phyloP scores from a whole-genome alignment of 1,140 invertebrate genomes.

The Pseudomyrmex dendroicus region DNA sequence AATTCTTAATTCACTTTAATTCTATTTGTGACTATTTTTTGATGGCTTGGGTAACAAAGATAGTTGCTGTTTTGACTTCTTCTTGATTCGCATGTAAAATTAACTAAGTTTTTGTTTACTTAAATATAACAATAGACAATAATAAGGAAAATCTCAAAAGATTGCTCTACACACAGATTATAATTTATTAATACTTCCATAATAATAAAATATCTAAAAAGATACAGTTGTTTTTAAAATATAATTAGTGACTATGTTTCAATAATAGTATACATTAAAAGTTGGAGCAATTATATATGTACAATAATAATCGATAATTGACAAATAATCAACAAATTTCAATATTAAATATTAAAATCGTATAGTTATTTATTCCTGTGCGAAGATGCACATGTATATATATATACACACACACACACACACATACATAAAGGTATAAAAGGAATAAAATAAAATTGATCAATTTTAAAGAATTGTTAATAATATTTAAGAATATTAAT shows the following conservation, averaged over 20 bases:
- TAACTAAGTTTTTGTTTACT: conserved; percentile 32
- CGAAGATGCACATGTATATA: too few relatives aligned
- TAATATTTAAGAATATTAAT: too few relatives aligned
- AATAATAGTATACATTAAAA: conserved; percentile 69
- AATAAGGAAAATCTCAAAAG: neutral
- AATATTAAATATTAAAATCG: conserved; percentile 41
- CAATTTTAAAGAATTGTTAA: too few relatives aligned
- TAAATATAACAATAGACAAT: too few relatives aligned
- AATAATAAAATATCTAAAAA: conserved; percentile 78
- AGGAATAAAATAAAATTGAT: too few relatives aligned
- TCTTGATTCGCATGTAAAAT: conserved; percentile 25
- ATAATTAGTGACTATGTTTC: conserved; percentile 35
- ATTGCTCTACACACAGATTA: conserved; percentile 69
- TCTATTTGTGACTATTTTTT: too few relatives aligned
- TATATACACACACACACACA: too few relatives aligned
- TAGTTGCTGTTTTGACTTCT: conserved; percentile 10
- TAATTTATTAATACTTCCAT: conserved; percentile 73
- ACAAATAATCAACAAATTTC: conserved; percentile 60
- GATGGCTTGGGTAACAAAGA: too few relatives aligned
- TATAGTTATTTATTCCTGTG: conserved; percentile 6
- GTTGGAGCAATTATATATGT: conserved; percentile 71
- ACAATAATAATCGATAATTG: conserved; percentile 35
- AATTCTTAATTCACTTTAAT: too few relatives aligned
- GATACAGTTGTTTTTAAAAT: conserved; percentile 61
- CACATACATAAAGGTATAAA: too few relatives aligned